phyloP scores from a whole-genome alignment of 2,113 vertebrate species.

The Hassar affinis region DNA sequence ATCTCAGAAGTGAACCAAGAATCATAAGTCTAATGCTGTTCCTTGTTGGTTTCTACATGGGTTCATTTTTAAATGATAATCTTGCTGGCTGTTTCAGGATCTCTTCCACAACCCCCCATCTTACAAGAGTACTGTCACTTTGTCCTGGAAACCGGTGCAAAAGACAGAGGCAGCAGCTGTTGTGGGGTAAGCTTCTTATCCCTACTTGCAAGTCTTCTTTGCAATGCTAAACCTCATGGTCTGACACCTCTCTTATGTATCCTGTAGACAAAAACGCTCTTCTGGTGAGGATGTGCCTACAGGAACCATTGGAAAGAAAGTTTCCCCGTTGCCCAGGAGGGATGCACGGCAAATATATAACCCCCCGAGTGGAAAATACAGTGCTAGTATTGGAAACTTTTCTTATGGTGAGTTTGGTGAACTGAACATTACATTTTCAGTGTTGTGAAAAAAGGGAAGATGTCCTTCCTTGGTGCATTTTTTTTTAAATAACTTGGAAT shows the following conservation, averaged over 20 bases:
- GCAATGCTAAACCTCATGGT: not conserved
- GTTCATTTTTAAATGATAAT: not conserved
- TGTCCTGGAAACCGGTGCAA: slow-evolving; percentile 98
- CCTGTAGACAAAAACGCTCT: slow-evolving; percentile 82
- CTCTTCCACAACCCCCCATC: slow-evolving; percentile 98
- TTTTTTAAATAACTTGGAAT: not conserved
- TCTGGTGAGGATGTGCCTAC: slow-evolving; percentile 81
- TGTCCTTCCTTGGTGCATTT: not conserved
- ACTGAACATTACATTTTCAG: not conserved
- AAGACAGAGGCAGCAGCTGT: slow-evolving; percentile 83
- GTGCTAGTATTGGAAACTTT: slow-evolving; percentile 89
- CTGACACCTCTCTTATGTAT: not conserved
- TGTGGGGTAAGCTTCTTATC: slow-evolving; percentile 29
- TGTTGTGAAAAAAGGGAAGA: not conserved
- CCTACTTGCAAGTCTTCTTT: not conserved
- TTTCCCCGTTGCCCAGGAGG: slow-evolving; percentile 83
- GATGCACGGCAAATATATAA: slow-evolving; percentile 97
- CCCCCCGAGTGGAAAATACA: slow-evolving; percentile 97
- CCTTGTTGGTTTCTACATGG: not conserved
- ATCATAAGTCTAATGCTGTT: not conserved
- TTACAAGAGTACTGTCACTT: slow-evolving; percentile 94
- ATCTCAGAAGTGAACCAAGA: not conserved
- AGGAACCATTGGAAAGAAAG: slow-evolving; percentile 81
- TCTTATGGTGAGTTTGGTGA: slow-evolving; percentile 79
- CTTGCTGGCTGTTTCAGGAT: slow-evolving; percentile 73